These are phyloP conservation scores for Lanius ludovicianus DNA, from an alignment of 2,113 vertebrate genomes.

Conservation along the genomic window DNA sequence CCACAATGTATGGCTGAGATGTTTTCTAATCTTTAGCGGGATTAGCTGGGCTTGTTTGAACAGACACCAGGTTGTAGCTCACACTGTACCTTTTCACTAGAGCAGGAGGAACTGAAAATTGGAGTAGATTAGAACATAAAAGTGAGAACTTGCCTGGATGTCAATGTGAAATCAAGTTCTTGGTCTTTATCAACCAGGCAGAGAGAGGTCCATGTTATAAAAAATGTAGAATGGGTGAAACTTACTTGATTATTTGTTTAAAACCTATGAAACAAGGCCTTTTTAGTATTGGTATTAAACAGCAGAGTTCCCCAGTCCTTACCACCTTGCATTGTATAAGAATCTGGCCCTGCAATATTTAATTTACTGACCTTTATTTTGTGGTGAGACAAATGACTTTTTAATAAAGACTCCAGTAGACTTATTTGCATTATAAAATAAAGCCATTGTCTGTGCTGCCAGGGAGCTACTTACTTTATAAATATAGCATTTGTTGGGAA, in stretches of 20 bases:
- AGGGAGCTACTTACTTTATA: not conserved
- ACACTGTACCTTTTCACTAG: not conserved
- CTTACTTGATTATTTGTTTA: not conserved
- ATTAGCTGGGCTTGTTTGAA: not conserved
- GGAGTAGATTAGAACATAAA: not conserved
- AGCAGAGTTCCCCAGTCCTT: not conserved
- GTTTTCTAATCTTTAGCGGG: not conserved
- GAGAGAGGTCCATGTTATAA: not conserved
- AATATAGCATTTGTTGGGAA: not conserved
- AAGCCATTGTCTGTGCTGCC: not conserved
- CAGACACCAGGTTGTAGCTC: fast-evolving
- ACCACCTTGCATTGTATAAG: not conserved
- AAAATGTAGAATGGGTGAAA: not conserved
- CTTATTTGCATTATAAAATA: slow-evolving; percentile 30
- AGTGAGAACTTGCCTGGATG: not conserved
- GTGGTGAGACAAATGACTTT: slow-evolving; percentile 26
- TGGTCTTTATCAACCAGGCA: not conserved
- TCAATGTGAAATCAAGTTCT: not conserved
- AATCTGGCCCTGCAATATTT: not conserved
- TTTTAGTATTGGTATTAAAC: not conserved
- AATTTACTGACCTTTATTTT: slow-evolving; percentile 48
- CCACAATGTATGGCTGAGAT: not conserved
- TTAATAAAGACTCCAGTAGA: not conserved
- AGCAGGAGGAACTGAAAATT: not conserved
- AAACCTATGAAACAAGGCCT: not conserved